Base-by-base conservation (phyloP, 2,888 invertebrate species). In the Xestia ashworthii region DNA sequence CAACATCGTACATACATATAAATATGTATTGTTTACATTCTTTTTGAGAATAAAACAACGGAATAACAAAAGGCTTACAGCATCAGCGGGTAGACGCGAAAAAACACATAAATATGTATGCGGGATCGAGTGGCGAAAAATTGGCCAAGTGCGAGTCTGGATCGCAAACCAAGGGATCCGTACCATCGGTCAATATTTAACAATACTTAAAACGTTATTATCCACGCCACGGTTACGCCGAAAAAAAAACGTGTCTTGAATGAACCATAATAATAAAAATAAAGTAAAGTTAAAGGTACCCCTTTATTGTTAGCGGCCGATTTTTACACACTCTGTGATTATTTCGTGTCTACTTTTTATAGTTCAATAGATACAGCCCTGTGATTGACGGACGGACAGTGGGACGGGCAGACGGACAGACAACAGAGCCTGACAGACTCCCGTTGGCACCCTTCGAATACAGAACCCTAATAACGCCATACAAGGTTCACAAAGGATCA, bases 61-160 rank as follows among this genome's bases (percentile, higher is more conserved):
- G 78, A 78, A 83, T 87, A 81, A 70, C 65, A 60, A 64, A 78
- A 80, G 65, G 87, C 88, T 87, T 83, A 87, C 87, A 74, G 72
- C 69, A 71, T 76, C 77, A 71, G 60, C 19, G 19, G 65, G 77
- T 66, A 64, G 65, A 46, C 11, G 68, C 38, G 76, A 81, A 87
- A 80, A 86, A 83, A 81, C 74, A 79, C 76, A 87, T 81, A 76
- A 83, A 87, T 85, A 87, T 87, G 78, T 83, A 87, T 86, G 81
- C 41, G 58, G 75, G 71, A 69, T 76, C 76, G 79, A 66, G 71
- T 41, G 41, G 72, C 53, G 66, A 68, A 44, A 65, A 65, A n/a
- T 38, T n/a, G 4, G 16, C 8, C 3, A 44, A 44, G 14, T 16
- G 44, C 8, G 44, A 25, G 8, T 65, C 1, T 44, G 14, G 16